Evolutionary conservation across 2,113 vertebrate genomes (phyloP).

Genomic region (Leptobrachium ailaonicum): DNA sequence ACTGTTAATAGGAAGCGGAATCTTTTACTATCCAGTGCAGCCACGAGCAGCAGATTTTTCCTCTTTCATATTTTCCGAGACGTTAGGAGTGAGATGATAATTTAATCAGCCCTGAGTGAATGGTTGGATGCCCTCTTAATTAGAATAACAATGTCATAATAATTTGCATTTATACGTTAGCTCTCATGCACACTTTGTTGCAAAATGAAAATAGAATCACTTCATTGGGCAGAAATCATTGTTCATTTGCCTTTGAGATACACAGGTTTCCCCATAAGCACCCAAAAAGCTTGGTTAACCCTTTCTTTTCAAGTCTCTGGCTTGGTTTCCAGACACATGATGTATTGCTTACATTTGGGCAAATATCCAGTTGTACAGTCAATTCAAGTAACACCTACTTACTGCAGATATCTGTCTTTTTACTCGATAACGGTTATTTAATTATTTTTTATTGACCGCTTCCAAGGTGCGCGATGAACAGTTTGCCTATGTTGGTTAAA

Average conservation of each 20-base stretch:
- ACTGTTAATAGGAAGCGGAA: neutral
- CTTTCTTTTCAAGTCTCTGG: conserved; percentile 6
- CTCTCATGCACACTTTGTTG: conserved; percentile 35
- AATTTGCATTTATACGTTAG: conserved; percentile 49
- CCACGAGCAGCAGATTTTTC: conserved; percentile 6
- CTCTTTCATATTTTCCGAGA: conserved; percentile 36
- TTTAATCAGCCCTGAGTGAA: conserved; percentile 50
- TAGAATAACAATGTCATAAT: conserved; percentile 52
- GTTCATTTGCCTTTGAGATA: conserved; percentile 2
- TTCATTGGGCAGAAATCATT: conserved; percentile 18
- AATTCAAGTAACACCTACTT: too few species aligned
- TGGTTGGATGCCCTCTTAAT: conserved; percentile 50
- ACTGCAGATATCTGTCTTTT: too few species aligned
- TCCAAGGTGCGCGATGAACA: too few species aligned
- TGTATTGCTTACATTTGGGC: too few species aligned
- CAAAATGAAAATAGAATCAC: conserved; percentile 33
- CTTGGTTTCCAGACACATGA: neutral
- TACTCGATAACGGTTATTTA: too few species aligned
- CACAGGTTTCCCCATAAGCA: neutral
- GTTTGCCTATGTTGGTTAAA: too few species aligned
- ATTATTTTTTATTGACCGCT: too few species aligned
- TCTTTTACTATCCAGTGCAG: neutral
- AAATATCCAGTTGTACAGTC: too few species aligned
- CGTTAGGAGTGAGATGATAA: conserved; percentile 49
- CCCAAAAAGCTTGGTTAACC: conserved; percentile 28